These are phyloP conservation scores for Pelodytes ibericus DNA, from an alignment of 2,797 vertebrate genomes.

Conservation along the genomic window DNA sequence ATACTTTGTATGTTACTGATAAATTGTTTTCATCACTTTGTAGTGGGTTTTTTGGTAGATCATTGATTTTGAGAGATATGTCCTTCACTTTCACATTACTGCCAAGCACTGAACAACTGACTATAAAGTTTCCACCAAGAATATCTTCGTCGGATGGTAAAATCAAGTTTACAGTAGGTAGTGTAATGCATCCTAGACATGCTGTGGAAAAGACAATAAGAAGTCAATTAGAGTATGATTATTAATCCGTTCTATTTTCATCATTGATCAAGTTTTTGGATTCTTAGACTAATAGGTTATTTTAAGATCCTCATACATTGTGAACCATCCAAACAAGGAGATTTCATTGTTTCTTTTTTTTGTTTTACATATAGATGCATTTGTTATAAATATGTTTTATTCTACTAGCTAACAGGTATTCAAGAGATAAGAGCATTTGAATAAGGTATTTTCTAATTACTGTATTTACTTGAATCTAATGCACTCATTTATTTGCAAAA, in stretches of 20 bases:
- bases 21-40: neutral
- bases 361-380: no score
- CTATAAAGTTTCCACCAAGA: neutral
- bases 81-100: neutral
- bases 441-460: no score
- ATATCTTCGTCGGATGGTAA: constrained; percentile 23
- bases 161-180: neutral
- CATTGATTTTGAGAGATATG: constrained; percentile 13
- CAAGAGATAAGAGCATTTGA: no score
- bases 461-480: no score
- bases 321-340: no score
- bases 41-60: neutral
- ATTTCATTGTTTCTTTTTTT: no score
- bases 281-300: no score
- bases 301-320: no score
- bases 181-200: neutral
- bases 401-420: no score
- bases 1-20: neutral
- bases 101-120: constrained; percentile 23
- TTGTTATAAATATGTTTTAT: no score
- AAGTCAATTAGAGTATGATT: neutral
- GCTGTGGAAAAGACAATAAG: constrained; percentile 2
- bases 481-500: no score
- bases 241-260: neutral
- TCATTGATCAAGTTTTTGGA: no score